phyloP scores from a whole-genome alignment of 2,113 vertebrate genomes.

The Aegotheles bennettii region DNA sequence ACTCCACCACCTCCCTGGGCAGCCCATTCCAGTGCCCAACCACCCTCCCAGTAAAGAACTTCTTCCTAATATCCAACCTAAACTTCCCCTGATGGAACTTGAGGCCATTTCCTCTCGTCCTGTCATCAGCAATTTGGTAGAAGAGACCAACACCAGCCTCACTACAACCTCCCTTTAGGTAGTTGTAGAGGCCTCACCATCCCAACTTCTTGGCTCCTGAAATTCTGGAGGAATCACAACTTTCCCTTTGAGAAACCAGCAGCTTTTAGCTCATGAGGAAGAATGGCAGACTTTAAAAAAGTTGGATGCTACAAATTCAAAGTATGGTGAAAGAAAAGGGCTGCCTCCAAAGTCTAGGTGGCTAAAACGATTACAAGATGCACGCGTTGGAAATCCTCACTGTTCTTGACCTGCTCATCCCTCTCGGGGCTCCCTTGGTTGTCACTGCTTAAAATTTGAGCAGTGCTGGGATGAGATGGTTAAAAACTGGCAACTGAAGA shows the following conservation, averaged over 20 bases:
- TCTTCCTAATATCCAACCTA: too few species aligned
- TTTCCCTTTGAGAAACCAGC: background rate
- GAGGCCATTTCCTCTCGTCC: too few species aligned
- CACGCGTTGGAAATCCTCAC: rapidly evolving
- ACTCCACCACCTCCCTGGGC: too few species aligned
- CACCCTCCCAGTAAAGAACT: too few species aligned
- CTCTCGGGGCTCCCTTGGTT: background rate
- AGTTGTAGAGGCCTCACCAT: too few species aligned
- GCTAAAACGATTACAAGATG: background rate
- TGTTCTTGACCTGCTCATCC: background rate
- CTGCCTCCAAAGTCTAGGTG: background rate
- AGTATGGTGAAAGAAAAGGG: background rate
- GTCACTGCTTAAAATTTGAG: background rate
- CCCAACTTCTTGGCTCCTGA: background rate
- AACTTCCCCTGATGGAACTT: too few species aligned
- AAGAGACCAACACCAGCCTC: too few species aligned
- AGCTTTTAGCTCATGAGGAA: background rate
- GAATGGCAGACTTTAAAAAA: background rate
- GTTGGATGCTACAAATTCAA: background rate
- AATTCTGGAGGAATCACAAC: rapidly evolving
- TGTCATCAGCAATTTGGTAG: too few species aligned
- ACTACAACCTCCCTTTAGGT: too few species aligned
- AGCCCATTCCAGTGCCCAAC: too few species aligned
- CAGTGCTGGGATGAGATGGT: background rate
- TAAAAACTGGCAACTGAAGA: background rate